Base-by-base conservation (phyloP, 2,888 invertebrate species). In the Rhopalosiphum nymphaeae region DNA sequence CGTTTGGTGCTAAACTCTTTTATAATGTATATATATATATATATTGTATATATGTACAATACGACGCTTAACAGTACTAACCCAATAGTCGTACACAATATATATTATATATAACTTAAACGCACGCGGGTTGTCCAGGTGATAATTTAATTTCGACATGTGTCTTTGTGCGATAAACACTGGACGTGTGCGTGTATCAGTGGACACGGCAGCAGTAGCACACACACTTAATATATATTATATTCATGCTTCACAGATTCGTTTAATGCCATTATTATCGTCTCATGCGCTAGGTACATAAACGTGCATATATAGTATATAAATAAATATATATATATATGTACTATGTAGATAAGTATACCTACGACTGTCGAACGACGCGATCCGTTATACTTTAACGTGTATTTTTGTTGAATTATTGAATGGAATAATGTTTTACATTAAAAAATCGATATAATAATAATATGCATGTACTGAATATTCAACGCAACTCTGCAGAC, bases 91-190 rank as follows among this genome's bases (percentile, higher is more conserved):
- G 78, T 78, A 78, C 36, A 21, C 36, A 78, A 10, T n/a, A 36
- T 36, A 78, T n/a, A n/a, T 67, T n/a, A 29, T n/a, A 26, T 1
- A 16, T n/a, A n/a, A 78, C 36, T 86, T 86, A 86, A 29, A 46
- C 85, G 26, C 85, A 86, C 44, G 44, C 85, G 85, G 44, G 86
- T 86, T 57, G 78, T 78, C 78, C 36, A 36, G 78, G 78, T 78
- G 78, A 78, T 67, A 90, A 90, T 90, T 90, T 78, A 78, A 91
- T 91, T 78, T 91, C 91, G 78, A 91, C 91, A 26, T 78, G 49
- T 91, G 91, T 91, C 91, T 78, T 91, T 53, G 91, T 91, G 67
- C 49, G 67, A 49, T 78, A 91, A 91, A 78, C 91, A 85, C 85
- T 85, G 29, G 85, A 85, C 85, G 85, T 85, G 85, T 85, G 44